A percentile compares a stretch with the other conserved stretches of the same genome.
phyloP scores from a whole-genome alignment of 2,113 vertebrate genomes.

The Sebastes fasciatus region DNA sequence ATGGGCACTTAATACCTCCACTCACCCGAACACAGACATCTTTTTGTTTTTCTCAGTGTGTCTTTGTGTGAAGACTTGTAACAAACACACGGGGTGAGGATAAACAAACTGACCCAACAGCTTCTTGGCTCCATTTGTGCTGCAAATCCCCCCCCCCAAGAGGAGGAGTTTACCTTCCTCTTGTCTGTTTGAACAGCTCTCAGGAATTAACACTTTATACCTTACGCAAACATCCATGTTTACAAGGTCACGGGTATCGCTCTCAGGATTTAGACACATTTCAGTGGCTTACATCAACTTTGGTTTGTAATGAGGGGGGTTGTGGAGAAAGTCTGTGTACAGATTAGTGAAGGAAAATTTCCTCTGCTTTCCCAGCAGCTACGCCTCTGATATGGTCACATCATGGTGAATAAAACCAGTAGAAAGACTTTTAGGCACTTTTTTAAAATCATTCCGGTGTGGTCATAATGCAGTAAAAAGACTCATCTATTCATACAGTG shows the following conservation, averaged over 20 bases:
- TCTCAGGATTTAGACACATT: conserved; percentile 56
- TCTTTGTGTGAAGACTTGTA: conserved; percentile 54
- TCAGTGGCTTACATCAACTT: conserved; percentile 53
- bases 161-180: conserved; percentile 83
- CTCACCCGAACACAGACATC: conserved; percentile 34
- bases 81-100: conserved; percentile 70
- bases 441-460: conserved; percentile 79
- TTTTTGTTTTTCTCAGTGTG: conserved; percentile 8
- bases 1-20: conserved; percentile 50
- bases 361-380: conserved; percentile 28
- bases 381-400: conserved; percentile 32
- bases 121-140: conserved; percentile 82
- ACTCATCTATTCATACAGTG: conserved; percentile 85
- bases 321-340: conserved; percentile 32
- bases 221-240: conserved; percentile 92
- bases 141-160: conserved; percentile 82
- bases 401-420: conserved; percentile 43
- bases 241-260: conserved; percentile 92
- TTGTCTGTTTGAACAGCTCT: conserved; percentile 90
- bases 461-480: conserved; percentile 79
- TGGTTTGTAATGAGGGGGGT: conserved; percentile 54
- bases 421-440: conserved; percentile 75
- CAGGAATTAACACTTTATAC: conserved; percentile 88
- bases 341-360: conserved; percentile 11
- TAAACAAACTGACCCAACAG: conserved; percentile 68